phyloP scores from a whole-genome alignment of 2,797 vertebrate species.

The Serranus cabrilla region DNA sequence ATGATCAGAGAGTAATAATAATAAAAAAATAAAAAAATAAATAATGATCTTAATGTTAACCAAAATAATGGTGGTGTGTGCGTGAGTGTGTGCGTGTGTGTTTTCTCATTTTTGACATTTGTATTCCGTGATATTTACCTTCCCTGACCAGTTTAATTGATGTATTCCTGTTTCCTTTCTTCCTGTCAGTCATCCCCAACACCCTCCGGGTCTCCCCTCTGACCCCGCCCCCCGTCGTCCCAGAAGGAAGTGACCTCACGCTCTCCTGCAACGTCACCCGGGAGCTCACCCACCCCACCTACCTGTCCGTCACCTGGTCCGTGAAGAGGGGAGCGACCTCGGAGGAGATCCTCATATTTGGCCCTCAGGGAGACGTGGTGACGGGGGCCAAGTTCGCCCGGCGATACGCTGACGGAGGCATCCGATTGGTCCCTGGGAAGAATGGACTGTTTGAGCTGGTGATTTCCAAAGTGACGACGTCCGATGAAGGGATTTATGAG shows the following conservation, averaged over 20 bases:
- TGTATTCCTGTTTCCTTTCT: fast-evolving
- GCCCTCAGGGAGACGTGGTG: slow-evolving; percentile 87
- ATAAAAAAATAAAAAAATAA: too few species aligned
- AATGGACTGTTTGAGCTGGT: slow-evolving; percentile 87
- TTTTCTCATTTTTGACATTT: background rate
- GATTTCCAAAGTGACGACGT: slow-evolving; percentile 79
- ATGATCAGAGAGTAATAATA: too few species aligned
- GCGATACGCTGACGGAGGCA: slow-evolving; percentile 86
- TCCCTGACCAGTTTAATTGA: background rate
- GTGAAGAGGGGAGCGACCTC: slow-evolving; percentile 71
- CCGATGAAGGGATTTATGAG: slow-evolving; percentile 88
- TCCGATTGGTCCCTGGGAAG: slow-evolving; percentile 87
- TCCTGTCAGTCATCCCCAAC: slow-evolving; percentile 89
- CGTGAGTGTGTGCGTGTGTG: too few species aligned
- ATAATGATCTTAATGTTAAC: too few species aligned
- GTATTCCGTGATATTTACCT: background rate
- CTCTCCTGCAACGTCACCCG: slow-evolving; percentile 87
- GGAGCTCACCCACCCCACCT: slow-evolving; percentile 86
- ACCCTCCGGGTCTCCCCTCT: slow-evolving; percentile 85
- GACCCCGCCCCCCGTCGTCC: slow-evolving; percentile 58
- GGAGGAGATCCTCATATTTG: slow-evolving; percentile 88
- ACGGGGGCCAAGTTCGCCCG: slow-evolving; percentile 80
- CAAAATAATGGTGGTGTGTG: too few species aligned
- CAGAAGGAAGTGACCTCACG: slow-evolving; percentile 89
- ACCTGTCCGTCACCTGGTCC: slow-evolving; percentile 92